Percentiles rank a stretch among this genome's conserved stretches.
Evolutionary conservation across 2,888 invertebrate species (phyloP).

Genomic region (Sturmia bella): DNA sequence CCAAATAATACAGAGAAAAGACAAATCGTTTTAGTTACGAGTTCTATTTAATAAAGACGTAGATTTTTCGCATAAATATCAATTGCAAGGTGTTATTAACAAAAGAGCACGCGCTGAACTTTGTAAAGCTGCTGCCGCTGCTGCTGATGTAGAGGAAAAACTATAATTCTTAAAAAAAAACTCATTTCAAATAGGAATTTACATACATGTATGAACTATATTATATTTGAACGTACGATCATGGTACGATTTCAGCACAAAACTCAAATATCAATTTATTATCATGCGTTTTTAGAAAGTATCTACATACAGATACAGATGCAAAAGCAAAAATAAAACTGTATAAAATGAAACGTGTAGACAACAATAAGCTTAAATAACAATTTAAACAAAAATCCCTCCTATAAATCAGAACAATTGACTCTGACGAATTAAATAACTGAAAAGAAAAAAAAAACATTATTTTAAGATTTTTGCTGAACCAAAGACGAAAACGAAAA

Average conservation of each 20-base stretch:
- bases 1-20: constrained; percentile 39
- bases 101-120: constrained; percentile 65
- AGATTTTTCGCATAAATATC: constrained; percentile 30
- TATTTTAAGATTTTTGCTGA: constrained; percentile 47
- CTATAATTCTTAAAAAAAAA: constrained; percentile 40
- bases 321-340: constrained; percentile 13
- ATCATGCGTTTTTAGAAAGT: constrained; percentile 49
- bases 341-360: constrained; percentile 37
- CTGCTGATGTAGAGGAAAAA: constrained; percentile 1
- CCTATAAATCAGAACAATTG: constrained; percentile 65
- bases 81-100: constrained; percentile 53
- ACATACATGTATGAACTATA: neutral
- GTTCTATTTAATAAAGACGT: neutral
- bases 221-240: too few species aligned
- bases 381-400: constrained; percentile 51
- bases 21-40: constrained; percentile 5
- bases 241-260: constrained; percentile 22
- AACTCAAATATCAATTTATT: constrained; percentile 63
- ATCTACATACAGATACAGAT: constrained; percentile 10
- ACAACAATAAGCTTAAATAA: constrained; percentile 39
- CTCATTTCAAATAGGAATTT: constrained; percentile 28
- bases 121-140: neutral
- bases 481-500: constrained; percentile 19
- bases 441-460: constrained; percentile 36
- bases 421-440: constrained; percentile 63